A percentile compares a stretch with the other conserved stretches of the same genome.
These are phyloP conservation scores for Trinectes maculatus DNA, from an alignment of 2,113 vertebrate species.

Conservation along the genomic window DNA sequence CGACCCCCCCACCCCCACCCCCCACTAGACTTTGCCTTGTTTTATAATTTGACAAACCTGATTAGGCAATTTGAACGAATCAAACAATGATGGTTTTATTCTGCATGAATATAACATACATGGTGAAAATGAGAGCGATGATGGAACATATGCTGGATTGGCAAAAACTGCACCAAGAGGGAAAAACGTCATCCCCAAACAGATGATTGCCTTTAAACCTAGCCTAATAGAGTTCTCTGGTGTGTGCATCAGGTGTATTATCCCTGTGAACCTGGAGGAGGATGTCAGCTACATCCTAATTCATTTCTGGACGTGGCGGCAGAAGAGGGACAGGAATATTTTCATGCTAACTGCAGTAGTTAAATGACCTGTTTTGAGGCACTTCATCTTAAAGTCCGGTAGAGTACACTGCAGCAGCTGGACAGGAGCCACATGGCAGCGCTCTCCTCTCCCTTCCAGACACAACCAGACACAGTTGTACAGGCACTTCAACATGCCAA, in stretches of 20 bases:
- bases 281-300: constrained; percentile 41
- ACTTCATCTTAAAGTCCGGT: constrained; percentile 56
- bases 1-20: no score
- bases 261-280: constrained; percentile 57
- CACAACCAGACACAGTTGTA: constrained; percentile 40
- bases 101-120: no score
- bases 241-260: constrained; percentile 57
- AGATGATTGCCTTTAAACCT: constrained; percentile 58
- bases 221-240: constrained; percentile 48
- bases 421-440: constrained; percentile 69
- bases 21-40: constrained; percentile 48
- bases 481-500: constrained; percentile 56
- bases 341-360: constrained; percentile 55
- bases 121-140: constrained; percentile 36
- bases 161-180: constrained; percentile 41
- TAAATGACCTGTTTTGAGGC: constrained; percentile 55
- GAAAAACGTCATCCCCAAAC: constrained; percentile 59
- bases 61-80: constrained; percentile 58
- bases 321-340: constrained; percentile 38
- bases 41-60: constrained; percentile 56
- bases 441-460: constrained; percentile 41
- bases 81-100: no score
- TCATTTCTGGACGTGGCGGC: constrained; percentile 46
- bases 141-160: constrained; percentile 60
- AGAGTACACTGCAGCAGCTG: constrained; percentile 49